Evolutionary conservation across 53 echinoderm and acorn worm genomes (phyloP).

Genomic region (Henricia sp.): DNA sequence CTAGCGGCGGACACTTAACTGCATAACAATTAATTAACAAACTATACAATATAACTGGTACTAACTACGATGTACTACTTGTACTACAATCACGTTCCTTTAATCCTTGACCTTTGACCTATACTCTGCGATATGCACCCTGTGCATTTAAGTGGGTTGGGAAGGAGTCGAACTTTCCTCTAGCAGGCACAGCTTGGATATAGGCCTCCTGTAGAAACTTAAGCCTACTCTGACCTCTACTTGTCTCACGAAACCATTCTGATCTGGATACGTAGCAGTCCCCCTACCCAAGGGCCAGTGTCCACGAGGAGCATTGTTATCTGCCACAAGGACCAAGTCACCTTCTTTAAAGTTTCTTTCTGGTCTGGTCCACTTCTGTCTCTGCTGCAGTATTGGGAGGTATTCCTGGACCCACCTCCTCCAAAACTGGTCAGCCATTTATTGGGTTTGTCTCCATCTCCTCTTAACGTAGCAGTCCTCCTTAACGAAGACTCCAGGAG

Average conservation of each 20-base stretch:
- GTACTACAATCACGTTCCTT: background rate
- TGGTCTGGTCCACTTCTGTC: slow-evolving; percentile 61
- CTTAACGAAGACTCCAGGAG: slow-evolving; percentile 26
- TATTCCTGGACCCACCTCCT: slow-evolving; percentile 66
- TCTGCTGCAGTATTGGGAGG: slow-evolving; percentile 63
- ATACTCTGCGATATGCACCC: background rate
- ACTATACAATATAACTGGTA: background rate
- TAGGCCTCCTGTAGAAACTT: slow-evolving; percentile 48
- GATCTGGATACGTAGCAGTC: slow-evolving; percentile 53
- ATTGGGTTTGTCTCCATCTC: slow-evolving; percentile 73
- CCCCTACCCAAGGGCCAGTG: slow-evolving; percentile 59
- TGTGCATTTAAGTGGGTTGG: background rate
- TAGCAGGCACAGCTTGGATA: slow-evolving; percentile 65
- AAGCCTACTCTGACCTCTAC: slow-evolving; percentile 64
- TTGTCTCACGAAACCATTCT: slow-evolving; percentile 43
- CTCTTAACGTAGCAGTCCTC: slow-evolving; percentile 28
- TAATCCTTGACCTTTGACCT: background rate
- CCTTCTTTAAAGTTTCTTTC: slow-evolving; percentile 46
- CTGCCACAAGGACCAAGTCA: slow-evolving; percentile 68
- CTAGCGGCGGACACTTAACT: background rate
- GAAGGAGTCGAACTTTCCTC: slow-evolving; percentile 1
- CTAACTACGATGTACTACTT: background rate
- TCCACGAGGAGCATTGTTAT: slow-evolving; percentile 57
- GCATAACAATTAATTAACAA: background rate
- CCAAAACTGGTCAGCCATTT: slow-evolving; percentile 71